A percentile compares a stretch with the other conserved stretches of the same genome.
These are phyloP conservation scores for Nephrotoma appendiculata DNA, from an alignment of 2,888 invertebrate species.

Conservation along the genomic window DNA sequence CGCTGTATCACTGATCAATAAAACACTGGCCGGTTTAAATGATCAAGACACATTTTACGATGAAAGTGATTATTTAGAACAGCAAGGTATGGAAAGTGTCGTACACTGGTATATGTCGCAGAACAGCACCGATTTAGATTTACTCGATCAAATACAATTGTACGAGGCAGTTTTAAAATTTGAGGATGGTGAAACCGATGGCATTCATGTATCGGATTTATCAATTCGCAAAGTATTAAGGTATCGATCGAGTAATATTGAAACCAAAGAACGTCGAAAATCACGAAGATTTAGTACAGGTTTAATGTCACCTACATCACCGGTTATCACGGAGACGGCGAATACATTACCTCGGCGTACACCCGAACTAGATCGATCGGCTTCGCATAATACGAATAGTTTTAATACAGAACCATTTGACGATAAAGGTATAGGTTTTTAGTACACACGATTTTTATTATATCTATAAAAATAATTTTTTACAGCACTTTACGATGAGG, in stretches of 20 bases:
- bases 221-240: constrained; percentile 58
- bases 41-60: constrained; percentile 97
- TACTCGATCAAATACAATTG: constrained; percentile 84
- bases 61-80: constrained; percentile 89
- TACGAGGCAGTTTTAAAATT: constrained; percentile 82
- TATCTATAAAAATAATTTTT: not conserved
- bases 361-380: constrained; percentile 35
- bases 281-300: constrained; percentile 63
- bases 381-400: constrained; percentile 36
- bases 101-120: constrained; percentile 81
- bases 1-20: constrained; percentile 92
- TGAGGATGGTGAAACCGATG: constrained; percentile 38
- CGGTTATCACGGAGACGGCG: constrained; percentile 9
- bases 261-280: constrained; percentile 52
- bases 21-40: constrained; percentile 81
- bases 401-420: constrained; percentile 25
- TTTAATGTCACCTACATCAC: constrained; percentile 37
- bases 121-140: constrained; percentile 83
- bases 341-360: constrained; percentile 19
- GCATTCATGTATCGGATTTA: constrained; percentile 46
- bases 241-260: constrained; percentile 38
- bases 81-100: constrained; percentile 79
- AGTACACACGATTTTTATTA: not conserved
- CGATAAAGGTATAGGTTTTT: not conserved
- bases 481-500: constrained; percentile 31